Evolutionary conservation across 2,797 vertebrate species (phyloP).

Genomic region (Triplophysa bombifrons): DNA sequence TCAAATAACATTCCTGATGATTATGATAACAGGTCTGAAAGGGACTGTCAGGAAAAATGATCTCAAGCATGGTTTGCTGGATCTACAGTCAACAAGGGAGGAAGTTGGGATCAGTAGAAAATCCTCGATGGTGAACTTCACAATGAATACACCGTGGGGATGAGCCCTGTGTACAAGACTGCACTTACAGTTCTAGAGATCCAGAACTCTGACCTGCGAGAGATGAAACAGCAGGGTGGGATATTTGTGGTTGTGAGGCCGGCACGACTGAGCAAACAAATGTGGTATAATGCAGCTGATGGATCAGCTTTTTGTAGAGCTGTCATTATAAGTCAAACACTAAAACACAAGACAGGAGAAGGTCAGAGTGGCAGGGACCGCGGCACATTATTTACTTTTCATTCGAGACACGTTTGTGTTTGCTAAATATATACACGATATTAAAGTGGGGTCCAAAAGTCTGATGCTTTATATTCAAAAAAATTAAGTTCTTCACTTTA

Average conservation of each 20-base stretch:
- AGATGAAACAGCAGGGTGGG: conserved; percentile 38
- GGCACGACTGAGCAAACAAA: conserved; percentile 29
- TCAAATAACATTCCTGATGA: conserved; percentile 35
- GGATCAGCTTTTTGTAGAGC: conserved; percentile 25
- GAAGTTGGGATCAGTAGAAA: conserved; percentile 42
- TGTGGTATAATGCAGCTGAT: conserved; percentile 33
- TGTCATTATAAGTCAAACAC: conserved; percentile 24
- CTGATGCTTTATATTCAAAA: no score
- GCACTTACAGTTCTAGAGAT: background rate
- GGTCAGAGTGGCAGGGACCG: background rate
- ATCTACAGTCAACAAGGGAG: conserved; percentile 38
- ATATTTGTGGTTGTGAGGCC: conserved; percentile 30
- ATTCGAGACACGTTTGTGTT: background rate
- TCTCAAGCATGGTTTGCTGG: conserved; percentile 14
- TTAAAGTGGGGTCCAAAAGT: background rate
- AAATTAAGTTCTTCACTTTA: no score
- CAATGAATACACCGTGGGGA: conserved; percentile 18
- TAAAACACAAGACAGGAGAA: background rate
- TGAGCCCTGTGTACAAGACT: conserved; percentile 14
- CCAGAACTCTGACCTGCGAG: background rate
- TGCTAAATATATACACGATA: background rate
- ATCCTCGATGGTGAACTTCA: conserved; percentile 44
- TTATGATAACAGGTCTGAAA: conserved; percentile 25
- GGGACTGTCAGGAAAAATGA: conserved; percentile 1
- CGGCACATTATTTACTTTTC: background rate